Percentiles rank a stretch among this genome's conserved stretches.
These are phyloP conservation scores for Martes martes DNA, from an alignment of 2,113 vertebrate genomes.

Conservation along the genomic window DNA sequence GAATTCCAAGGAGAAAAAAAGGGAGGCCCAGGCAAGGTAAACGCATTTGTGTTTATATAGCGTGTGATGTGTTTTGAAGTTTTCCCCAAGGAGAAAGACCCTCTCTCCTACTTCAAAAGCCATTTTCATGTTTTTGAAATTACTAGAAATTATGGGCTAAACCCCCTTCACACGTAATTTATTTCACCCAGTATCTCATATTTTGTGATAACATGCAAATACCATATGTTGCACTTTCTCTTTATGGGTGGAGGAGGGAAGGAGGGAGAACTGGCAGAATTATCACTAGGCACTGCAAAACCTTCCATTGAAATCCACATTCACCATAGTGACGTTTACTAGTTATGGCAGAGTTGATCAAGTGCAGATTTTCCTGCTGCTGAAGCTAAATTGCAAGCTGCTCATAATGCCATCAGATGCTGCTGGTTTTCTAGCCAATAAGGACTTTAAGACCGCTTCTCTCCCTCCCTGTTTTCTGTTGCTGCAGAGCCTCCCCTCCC, in stretches of 20 bases:
- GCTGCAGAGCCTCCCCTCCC: not conserved
- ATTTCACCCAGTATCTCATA: conserved; percentile 75
- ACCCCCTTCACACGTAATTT: conserved; percentile 76
- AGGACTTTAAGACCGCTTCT: conserved; percentile 30
- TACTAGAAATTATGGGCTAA: conserved; percentile 74
- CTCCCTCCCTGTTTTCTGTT: not conserved
- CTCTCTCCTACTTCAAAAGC: conserved; percentile 57
- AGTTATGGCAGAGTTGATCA: conserved; percentile 79
- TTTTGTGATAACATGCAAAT: conserved; percentile 71
- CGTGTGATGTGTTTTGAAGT: conserved; percentile 71
- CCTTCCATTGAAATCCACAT: conserved; percentile 68
- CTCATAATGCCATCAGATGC: conserved; percentile 70
- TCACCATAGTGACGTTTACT: conserved; percentile 76
- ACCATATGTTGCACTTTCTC: conserved; percentile 46
- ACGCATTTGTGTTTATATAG: conserved; percentile 57
- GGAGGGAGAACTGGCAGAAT: conserved; percentile 61
- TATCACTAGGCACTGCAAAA: conserved; percentile 75
- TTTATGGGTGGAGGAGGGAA: conserved; percentile 59
- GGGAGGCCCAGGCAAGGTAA: conserved; percentile 62
- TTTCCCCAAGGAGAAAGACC: conserved; percentile 60
- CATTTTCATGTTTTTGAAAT: conserved; percentile 69
- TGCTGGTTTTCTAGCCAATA: conserved; percentile 60
- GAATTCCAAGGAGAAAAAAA: conserved; percentile 46
- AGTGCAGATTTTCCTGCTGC: conserved; percentile 78
- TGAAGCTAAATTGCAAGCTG: conserved; percentile 73